Evolutionary conservation across 2,797 vertebrate species (phyloP).

Genomic region (Cossypha polioptera): DNA sequence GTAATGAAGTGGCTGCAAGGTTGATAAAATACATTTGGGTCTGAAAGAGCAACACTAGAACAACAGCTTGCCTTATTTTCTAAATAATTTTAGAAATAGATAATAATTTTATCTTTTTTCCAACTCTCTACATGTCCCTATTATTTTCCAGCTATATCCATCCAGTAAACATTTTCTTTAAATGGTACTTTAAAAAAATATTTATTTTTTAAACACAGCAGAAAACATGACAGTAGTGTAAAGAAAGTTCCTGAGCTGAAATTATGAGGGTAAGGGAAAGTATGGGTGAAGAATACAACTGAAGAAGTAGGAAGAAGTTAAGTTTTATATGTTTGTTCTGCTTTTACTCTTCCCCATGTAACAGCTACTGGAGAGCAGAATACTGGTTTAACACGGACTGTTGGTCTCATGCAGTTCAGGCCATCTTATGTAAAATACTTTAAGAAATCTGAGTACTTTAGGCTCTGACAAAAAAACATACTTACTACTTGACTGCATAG

Average conservation of each 20-base stretch:
- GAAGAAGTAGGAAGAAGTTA: background rate
- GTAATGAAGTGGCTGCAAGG: background rate
- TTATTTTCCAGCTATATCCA: background rate
- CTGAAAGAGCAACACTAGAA: background rate
- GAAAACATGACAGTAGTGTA: background rate
- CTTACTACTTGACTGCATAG: background rate
- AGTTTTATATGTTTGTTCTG: background rate
- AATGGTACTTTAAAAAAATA: background rate
- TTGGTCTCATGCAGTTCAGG: background rate
- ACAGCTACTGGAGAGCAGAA: background rate
- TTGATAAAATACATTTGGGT: background rate
- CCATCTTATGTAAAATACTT: background rate
- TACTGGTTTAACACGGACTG: background rate
- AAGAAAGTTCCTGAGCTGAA: background rate
- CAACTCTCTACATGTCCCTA: background rate
- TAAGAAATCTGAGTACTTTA: background rate
- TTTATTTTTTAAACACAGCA: background rate
- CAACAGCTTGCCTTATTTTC: background rate
- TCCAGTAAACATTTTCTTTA: background rate
- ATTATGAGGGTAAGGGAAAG: background rate
- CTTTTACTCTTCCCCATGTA: background rate
- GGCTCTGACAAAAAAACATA: background rate
- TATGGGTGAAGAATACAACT: background rate
- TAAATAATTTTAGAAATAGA: background rate
- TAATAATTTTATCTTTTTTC: background rate